Base-by-base conservation (phyloP, 2,113 vertebrate genomes). In the Pseudorasbora parva region DNA sequence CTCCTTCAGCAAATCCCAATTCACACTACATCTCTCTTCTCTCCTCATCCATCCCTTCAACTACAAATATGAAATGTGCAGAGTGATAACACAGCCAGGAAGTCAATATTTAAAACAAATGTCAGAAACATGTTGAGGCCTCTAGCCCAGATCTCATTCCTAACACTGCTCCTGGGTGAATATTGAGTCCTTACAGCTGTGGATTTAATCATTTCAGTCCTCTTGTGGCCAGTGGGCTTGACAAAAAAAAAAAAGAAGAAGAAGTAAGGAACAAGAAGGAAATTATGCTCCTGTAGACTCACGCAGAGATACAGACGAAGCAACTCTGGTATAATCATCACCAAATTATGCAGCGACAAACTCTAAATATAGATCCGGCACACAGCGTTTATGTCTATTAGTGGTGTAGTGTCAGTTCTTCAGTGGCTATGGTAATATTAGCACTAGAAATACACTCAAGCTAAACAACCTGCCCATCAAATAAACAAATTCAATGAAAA, bases 41-140 rank as follows among this genome's bases (percentile, higher is more conserved):
- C 75, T 78, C 75, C 56, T 45, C n/a, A 60, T 78, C 37, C 37
- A 60, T 78, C 75, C 56, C 57, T 47, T 81, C 8, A 68, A 23
- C 45, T 75, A 56, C 43, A 51, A 23, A 79, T 54, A 45, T 25
- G 47, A 59, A 27, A 37, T 47, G 27, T 14, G 49, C 17, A 47
- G 25, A 73, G 33, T 30, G 47, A 76, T 51, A 64, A 45, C 54
- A 60, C 43, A 64, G 57, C 43, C 57, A 54, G 51, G 6, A 59
- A 60, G 75, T 84, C 75, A 71, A 49, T 56, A 47, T 78, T 56
- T 78, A 69, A 57, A 66, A 84, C 62, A 71, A 84, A 69, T 78
- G 49, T 69, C 27, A 54, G 47, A 8, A 37, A 57, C 62, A 59
- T 14, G 66, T 60, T 69, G 74, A 59, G 75, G 75, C n/a, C 56